Conservation (phyloP, 2,888 invertebrate species). For the Drosophila mayaguana region DNA sequence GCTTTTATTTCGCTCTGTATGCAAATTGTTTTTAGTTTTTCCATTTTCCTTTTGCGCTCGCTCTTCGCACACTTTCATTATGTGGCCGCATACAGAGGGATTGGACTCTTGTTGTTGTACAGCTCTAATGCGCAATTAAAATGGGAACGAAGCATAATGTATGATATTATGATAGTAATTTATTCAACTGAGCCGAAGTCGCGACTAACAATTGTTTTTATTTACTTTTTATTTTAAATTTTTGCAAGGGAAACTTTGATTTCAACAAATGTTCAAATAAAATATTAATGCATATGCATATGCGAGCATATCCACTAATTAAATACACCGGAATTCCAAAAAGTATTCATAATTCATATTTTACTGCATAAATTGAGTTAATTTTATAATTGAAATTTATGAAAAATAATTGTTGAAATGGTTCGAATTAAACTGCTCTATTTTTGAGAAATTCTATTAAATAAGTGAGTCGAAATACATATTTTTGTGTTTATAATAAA, state of each 20-base stretch:
- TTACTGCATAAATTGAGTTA: not conserved
- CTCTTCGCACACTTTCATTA: constrained; percentile 14
- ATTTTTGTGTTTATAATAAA: not conserved
- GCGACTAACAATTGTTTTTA: not conserved
- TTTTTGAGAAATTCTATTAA: not conserved
- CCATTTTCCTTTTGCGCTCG: constrained; percentile 25
- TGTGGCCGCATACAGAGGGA: not conserved
- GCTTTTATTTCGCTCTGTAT: constrained; percentile 66
- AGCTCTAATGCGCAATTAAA: constrained; percentile 29
- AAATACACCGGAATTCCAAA: not conserved
- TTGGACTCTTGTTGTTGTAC: not conserved
- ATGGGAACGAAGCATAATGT: not conserved
- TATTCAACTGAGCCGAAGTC: not conserved
- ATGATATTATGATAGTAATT: constrained; percentile 9
- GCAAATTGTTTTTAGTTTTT: constrained; percentile 62
- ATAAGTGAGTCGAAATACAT: not conserved
- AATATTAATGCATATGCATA: not conserved
- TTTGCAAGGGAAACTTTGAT: not conserved
- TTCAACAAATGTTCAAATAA: not conserved
- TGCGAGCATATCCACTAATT: not conserved
- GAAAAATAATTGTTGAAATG: too few relatives aligned
- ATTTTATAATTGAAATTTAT: not conserved
- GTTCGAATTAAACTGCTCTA: not conserved
- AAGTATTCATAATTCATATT: not conserved
- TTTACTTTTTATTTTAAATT: not conserved